Evolutionary conservation across 2,797 vertebrate species (phyloP), one percentile per base, ranked within the genome.

Genomic region (Ctenopoma multispine): DNA sequence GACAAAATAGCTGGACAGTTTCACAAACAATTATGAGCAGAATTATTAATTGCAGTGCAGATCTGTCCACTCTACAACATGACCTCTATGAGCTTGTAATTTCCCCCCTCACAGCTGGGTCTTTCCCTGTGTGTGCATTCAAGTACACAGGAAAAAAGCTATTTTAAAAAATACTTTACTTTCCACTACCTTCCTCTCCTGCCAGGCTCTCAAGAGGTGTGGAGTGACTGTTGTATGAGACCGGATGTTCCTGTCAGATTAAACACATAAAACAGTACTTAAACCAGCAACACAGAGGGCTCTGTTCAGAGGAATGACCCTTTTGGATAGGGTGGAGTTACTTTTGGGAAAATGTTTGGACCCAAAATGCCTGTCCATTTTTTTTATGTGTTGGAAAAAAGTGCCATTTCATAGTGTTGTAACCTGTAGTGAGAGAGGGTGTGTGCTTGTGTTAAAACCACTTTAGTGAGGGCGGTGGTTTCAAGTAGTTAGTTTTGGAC

Each of bases 301-400:
- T 78, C 75, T 85, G 87, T 94, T 91, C 75, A 85, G 61, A 63
- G 23, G 6, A 57, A 31, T 80, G 89, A 91, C 90, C 89, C 92
- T 92, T 31, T 82, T 49, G 43, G 75, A 54, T 80, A 40, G 89
- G 90, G 90, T 87, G 91, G 90, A 78, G 90, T 78, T 40, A 64
- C 61, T 63, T 80, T 82, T 83, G 78, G 84, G 86, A 88, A 83
- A 87, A 73, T 71, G 67, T 80, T 75, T 79, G 44, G 56, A 69
- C 51, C 53, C 53, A 43, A 73, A 71, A 72, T 0, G 0, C 21
- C n/a, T n/a, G n/a, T n/a, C n/a, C n/a, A n/a, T n/a, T n/a, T n/a
- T n/a, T n/a, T n/a, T n/a, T n/a, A 36, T 41, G 2, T 11, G 2
- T 41, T 41, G 13, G 38, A 14, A 38, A 23, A 53, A 69, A 74